A percentile compares a stretch with the other conserved stretches of the same genome.
Evolutionary conservation across 2,888 invertebrate genomes (phyloP).

Genomic region (Drosophila longiperda): DNA sequence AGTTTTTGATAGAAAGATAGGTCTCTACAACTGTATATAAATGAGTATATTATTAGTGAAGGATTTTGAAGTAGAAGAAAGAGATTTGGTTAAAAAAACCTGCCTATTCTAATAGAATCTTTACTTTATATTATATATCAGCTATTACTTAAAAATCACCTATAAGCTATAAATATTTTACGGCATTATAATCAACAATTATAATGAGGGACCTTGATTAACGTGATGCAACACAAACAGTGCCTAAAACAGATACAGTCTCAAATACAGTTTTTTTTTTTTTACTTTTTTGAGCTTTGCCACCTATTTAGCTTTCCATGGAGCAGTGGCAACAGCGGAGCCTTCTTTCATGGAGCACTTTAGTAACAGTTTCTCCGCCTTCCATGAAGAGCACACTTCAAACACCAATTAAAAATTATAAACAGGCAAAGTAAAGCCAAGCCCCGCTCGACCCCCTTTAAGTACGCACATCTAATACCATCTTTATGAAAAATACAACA

Average conservation of each 20-base stretch:
- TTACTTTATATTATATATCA: neutral
- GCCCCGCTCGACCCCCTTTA: slow-evolving; percentile 2
- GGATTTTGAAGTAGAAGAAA: neutral
- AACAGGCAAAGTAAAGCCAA: slow-evolving; percentile 48
- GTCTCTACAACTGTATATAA: too few species aligned
- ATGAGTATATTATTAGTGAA: too few species aligned
- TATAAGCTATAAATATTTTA: neutral
- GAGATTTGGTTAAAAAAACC: neutral
- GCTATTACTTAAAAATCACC: neutral
- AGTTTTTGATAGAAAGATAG: too few species aligned
- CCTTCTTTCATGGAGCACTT: slow-evolving; percentile 25
- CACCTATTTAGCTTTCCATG: neutral
- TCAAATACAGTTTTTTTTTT: neutral
- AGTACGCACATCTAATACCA: slow-evolving; percentile 58
- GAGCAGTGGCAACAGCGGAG: neutral
- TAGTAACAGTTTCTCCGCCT: slow-evolving; percentile 39
- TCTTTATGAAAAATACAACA: slow-evolving; percentile 50
- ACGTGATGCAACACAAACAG: neutral
- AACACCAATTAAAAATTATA: slow-evolving; percentile 79
- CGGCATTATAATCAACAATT: neutral
- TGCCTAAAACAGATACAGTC: neutral
- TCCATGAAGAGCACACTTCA: slow-evolving; percentile 58
- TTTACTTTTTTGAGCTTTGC: neutral
- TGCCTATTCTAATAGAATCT: neutral
- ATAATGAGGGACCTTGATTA: neutral